A percentile compares a stretch with the other conserved stretches of the same genome.
Conservation (phyloP, 1,140 invertebrate genomes). For the Planococcus citri region DNA sequence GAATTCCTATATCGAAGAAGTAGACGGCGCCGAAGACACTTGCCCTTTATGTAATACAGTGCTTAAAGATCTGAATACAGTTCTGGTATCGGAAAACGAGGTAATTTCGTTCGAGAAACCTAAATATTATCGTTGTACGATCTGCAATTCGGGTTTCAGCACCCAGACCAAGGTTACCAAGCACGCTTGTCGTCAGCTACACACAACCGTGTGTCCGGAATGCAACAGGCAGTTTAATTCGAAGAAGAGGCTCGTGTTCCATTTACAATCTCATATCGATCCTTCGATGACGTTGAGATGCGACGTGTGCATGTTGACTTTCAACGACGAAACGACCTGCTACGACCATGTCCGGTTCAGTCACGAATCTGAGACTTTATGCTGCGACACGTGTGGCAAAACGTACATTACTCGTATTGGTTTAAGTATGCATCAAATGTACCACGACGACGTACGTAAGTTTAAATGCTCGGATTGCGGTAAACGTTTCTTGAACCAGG, state of each 20-base stretch:
- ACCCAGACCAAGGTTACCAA: constrained; percentile 23
- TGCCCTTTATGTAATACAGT: neutral
- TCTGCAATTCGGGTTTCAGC: constrained; percentile 22
- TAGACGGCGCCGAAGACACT: neutral
- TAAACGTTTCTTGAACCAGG: constrained; percentile 38
- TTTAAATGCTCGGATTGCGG: constrained; percentile 31
- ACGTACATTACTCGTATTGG: constrained; percentile 23
- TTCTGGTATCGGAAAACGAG: neutral
- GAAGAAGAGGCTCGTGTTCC: constrained; percentile 24
- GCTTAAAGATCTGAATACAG: neutral
- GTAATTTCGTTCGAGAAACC: constrained; percentile 21
- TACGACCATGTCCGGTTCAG: constrained; percentile 25
- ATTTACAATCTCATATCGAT: constrained; percentile 23
- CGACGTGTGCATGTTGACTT: constrained; percentile 23
- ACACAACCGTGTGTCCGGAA: constrained; percentile 5
- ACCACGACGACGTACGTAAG: constrained; percentile 21
- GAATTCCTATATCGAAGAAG: neutral
- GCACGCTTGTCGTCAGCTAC: constrained; percentile 22
- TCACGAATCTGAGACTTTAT: constrained; percentile 22
- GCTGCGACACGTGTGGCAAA: constrained; percentile 22
- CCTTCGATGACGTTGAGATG: constrained; percentile 23
- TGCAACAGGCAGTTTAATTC: constrained; percentile 23
- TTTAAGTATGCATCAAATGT: constrained; percentile 23
- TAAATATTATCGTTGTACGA: constrained; percentile 22
- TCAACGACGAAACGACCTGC: constrained; percentile 22